These are phyloP conservation scores for Mus pahari DNA, from an alignment of 2,113 vertebrate species.

Conservation along the genomic window DNA sequence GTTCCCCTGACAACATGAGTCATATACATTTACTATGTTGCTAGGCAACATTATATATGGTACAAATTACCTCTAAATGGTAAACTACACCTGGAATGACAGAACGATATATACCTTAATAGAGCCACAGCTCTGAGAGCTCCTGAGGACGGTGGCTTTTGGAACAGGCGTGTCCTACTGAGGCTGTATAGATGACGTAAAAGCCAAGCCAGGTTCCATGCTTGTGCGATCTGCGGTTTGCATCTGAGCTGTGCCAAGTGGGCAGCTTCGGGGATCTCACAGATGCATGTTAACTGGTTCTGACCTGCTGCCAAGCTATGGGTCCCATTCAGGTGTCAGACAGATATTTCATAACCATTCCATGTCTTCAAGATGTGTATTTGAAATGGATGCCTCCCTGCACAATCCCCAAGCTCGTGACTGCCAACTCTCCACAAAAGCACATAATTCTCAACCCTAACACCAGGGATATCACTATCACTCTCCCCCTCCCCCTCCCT, in stretches of 20 bases:
- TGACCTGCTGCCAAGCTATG: neutral
- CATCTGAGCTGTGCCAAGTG: too few relatives aligned
- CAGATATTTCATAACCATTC: neutral
- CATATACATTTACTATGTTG: conserved; percentile 17
- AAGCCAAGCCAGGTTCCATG: too few relatives aligned
- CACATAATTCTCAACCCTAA: neutral
- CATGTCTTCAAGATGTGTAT: neutral
- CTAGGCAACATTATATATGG: conserved; percentile 49
- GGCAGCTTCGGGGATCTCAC: too few relatives aligned
- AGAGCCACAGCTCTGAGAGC: conserved; percentile 32
- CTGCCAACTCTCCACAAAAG: neutral
- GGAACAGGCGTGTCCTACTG: neutral
- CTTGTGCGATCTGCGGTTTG: too few relatives aligned
- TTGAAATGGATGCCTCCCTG: neutral
- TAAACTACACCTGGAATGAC: neutral
- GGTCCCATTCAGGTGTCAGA: neutral
- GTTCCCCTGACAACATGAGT: conserved; percentile 54
- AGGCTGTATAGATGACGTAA: neutral
- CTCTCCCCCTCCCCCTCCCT: neutral
- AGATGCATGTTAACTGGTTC: neutral
- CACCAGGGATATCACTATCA: neutral
- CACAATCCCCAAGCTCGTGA: neutral
- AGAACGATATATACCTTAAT: neutral
- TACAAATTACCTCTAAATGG: conserved; percentile 2
- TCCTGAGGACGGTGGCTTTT: neutral